Evolutionary conservation across 1,140 invertebrate genomes (phyloP), one percentile per base, ranked within the genome.

Genomic region (Thaumatotibia leucotreta): DNA sequence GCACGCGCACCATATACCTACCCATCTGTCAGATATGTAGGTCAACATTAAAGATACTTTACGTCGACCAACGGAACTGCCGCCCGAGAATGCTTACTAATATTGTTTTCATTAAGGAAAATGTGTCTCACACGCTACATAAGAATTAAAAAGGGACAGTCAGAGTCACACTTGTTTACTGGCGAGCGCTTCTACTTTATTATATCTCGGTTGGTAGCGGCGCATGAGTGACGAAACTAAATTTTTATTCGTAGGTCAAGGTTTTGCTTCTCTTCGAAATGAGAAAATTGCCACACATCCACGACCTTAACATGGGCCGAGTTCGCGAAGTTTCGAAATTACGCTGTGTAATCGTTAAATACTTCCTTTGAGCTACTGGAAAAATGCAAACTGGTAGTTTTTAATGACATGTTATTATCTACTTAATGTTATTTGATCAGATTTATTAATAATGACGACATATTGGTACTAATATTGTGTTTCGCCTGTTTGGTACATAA

Each of bases 231-330:
- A 84, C 81, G 85, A 90, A 90, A 90, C 69, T 69, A 78, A 78
- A 82, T 82, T 83, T 58, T 79, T 82, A 88, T 77, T 86, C 88
- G 86, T 90, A 90, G 88, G 88, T 90, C 88, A 90, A 90, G 88
- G 88, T 84, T 76, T 75, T 68, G 75, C 83, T 89, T 88, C 79
- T 88, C 88, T 88, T 89, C 85, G 86, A 87, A 90, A 88, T 89
- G 88, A 85, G 84, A 88, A 86, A 87, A 90, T 90, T 90, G 85
- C 88, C 84, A 88, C 86, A 90, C 66, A 84, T 79, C 71, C 67
- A 72, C 80, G 84, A 89, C 85, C 87, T 88, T 88, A 88, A 82
- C 86, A 82, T 76, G 71, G 74, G 71, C 74, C 80, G 75, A 82
- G 77, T 83, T 75, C 72, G 79, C 74, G 63, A n/a, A 73, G 80